Conservation (phyloP, 1,140 invertebrate genomes). For the Bombus polaris region DNA sequence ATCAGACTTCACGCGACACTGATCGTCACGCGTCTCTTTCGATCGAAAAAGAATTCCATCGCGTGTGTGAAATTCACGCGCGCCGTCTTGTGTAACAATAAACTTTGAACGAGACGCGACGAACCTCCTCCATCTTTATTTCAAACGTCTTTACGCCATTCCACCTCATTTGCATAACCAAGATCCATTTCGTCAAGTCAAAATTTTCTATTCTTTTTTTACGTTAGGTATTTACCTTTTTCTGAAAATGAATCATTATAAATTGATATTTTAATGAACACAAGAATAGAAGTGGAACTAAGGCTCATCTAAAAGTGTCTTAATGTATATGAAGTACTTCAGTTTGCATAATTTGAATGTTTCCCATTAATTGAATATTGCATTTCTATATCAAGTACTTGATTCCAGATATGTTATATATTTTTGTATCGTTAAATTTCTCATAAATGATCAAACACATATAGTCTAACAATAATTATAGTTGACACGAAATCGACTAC, state of each 20-base stretch:
- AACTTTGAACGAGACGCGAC: neutral
- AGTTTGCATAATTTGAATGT: neutral
- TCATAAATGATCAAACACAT: neutral
- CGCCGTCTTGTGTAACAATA: neutral
- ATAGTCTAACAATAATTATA: neutral
- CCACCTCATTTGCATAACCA: neutral
- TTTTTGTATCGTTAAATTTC: neutral
- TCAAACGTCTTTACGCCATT: neutral
- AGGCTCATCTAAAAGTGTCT: neutral
- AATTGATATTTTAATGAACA: neutral
- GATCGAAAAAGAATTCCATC: conserved; percentile 32
- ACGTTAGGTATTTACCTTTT: neutral
- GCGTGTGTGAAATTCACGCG: conserved; percentile 22
- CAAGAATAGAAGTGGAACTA: neutral
- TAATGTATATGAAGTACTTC: too few species aligned
- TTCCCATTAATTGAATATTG: neutral
- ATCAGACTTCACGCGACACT: conserved; percentile 20
- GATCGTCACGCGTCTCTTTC: conserved; percentile 6
- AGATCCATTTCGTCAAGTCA: neutral
- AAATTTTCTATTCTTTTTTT: neutral
- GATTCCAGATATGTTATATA: neutral
- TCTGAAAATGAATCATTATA: neutral
- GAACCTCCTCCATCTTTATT: neutral
- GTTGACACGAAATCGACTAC: neutral
- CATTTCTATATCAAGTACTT: neutral